Evolutionary conservation across 2,113 vertebrate species (phyloP), one percentile per base, ranked within the genome.

Genomic region (Prunella fulvescens): DNA sequence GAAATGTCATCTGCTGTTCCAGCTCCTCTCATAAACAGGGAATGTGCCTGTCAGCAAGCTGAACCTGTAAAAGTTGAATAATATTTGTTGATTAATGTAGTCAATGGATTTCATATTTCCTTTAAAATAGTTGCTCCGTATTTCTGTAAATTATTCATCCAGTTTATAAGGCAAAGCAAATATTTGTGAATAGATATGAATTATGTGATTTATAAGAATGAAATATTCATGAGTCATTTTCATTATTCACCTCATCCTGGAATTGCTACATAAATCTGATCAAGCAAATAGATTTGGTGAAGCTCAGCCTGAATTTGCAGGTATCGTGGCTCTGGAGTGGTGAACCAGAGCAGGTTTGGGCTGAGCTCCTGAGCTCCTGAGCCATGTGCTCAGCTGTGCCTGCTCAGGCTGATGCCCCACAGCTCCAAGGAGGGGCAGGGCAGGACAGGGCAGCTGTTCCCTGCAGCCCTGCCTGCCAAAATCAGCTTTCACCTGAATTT

Each of bases 141-240:
- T 96, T 94, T 90, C 92, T 70, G 87, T 94, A 92, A 95, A 95
- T 95, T 95, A 95, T 95, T 97, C 96, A 93, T 88, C 90, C 3
- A 12, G 66, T 94, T 93, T 94, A 91, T 94, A 94, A 95, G 76
- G 94, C 87, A 92, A 91, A 96, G 93, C 95, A 95, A 97, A 96
- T 96, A 97, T 96, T 95, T 96, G 96, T 93, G 95, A 96, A 95
- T 92, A 90, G 87, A 93, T 94, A 85, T 85, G 92, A 93, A 95
- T 96, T 91, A 88, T 66, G 90, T 86, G 93, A 94, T 95, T 91
- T 96, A 88, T 92, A 87, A 91, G 72, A 82, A 96, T 95, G 94
- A 95, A 96, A 96, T 96, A 95, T 95, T 95, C 92, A 96, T 96
- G 93, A 96, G 84, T 91, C 81, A 25, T 95, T 96, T 95, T 92